Evolutionary conservation across 2,888 invertebrate genomes (phyloP), one percentile per base, ranked within the genome.

Genomic region (Amblyteles armatorius): DNA sequence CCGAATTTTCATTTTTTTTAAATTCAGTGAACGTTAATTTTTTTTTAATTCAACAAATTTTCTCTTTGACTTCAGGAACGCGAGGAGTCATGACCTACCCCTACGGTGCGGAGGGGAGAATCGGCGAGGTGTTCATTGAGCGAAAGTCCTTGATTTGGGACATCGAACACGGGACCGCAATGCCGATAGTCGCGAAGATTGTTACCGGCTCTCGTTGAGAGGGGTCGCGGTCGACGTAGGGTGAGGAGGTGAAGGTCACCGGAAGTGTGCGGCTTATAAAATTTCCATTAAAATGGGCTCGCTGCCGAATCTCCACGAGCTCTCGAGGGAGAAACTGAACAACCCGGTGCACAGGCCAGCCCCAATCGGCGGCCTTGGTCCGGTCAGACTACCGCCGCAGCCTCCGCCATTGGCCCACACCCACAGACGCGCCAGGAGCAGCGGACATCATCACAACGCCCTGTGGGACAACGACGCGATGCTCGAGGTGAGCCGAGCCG

Each of bases 221-320:
- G 57, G 63, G 36, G 65, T 72, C 77, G 71, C 76, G 80, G 87
- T 84, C 83, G 93, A 26, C 44, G 55, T 65, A 40, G 36, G 69
- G 11, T n/a, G 26, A 48, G 19, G 36, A 82, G 63, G 16, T 11
- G 2, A 19, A 36, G 91, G 91, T 80, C 88, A 55, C 22, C 55
- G 76, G 33, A 19, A 65, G 33, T n/a, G 33, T n/a, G 60, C 16
- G 60, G 60, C 33, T 63, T n/a, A 33, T 16, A 63, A 63, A 29
- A 29, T 63, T 33, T 33, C 33, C 60, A 89, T 83, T 9, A 74
- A 90, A 71, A 96, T 96, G 96, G 96, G 96, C 77, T 96, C 96
- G 89, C 91, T 96, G 90, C 96, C 96, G 87, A 96, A 96, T 93
- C 92, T 96, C 83, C 96, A 96, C 91, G 96, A 96, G 90, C 94